These are phyloP conservation scores for Lithophane leautieri DNA, from an alignment of 2,888 invertebrate genomes.

Conservation along the genomic window DNA sequence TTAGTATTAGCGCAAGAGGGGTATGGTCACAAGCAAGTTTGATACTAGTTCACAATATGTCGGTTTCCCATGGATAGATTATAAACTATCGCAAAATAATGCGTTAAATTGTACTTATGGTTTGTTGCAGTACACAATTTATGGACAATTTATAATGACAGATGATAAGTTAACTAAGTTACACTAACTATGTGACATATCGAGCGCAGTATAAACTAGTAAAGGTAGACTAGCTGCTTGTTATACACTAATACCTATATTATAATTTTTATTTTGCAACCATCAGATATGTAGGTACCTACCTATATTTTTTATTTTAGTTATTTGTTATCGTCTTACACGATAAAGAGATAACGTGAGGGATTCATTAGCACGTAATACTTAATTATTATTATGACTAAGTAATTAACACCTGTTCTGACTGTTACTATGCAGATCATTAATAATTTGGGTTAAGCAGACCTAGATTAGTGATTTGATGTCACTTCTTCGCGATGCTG, in stretches of 20 bases:
- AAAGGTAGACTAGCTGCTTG: background rate
- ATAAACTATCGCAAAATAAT: no score
- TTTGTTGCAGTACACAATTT: no score
- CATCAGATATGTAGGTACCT: no score
- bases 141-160: no score
- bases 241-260: background rate
- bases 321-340: constrained; percentile 15
- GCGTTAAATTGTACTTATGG: no score
- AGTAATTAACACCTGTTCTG: constrained; percentile 31
- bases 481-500: background rate
- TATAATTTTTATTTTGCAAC: background rate
- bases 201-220: background rate
- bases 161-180: no score
- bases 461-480: background rate
- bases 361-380: constrained; percentile 24
- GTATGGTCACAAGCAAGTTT: no score
- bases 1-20: no score
- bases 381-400: constrained; percentile 9
- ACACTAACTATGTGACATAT: background rate
- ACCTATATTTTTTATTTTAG: background rate
- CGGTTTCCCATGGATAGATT: no score
- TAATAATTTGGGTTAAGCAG: background rate
- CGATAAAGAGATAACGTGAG: constrained; percentile 32
- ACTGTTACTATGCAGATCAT: constrained; percentile 13
- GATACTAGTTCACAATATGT: no score